Evolutionary conservation across 2,888 invertebrate species (phyloP), one percentile per base, ranked within the genome.

Genomic region (Neria commutata): DNA sequence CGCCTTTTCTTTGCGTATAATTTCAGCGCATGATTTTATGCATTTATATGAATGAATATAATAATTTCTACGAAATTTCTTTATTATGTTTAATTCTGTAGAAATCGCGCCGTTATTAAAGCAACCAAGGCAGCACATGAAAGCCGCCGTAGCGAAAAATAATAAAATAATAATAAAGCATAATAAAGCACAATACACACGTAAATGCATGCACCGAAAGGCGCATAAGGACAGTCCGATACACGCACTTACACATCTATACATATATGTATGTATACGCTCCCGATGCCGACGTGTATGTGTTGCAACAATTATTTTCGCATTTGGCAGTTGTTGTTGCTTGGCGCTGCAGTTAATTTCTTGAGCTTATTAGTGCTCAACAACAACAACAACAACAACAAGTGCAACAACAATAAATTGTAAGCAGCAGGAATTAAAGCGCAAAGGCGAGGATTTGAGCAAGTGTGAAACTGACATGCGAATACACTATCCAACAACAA

Each of bases 261-360:
- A 42, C 21, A 42, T 42, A 19, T 14, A 17, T 21, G 14, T 19
- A 42, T 42, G 19, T 21, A 42, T 37, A 37, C 4, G 11, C 6
- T 8, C 4, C 37, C 6, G 49, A 29, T 2, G 33, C 63, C 58
- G 19, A 48, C 51, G 60, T 60, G 57, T 70, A 71, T 74, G 42
- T 72, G 74, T 72, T 73, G 73, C 67, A 75, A 77, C 79, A 78
- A 78, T 78, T 78, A 78, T 78, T 72, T 79, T 78, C 79, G 76
- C 79, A 78, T 78, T 78, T 78, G 75, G 75, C 72, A 66, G 67
- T n/a, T n/a, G n/a, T n/a, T n/a, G n/a, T n/a, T n/a, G n/a, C n/a
- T n/a, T n/a, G n/a, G n/a, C n/a, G 76, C 75, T 75, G 69, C 72
- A 71, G 74, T 69, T 70, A 71, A 76, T 71, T 69, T 67, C 64